Base-by-base conservation (phyloP, 1,140 invertebrate genomes). In the Pollicipes pollicipes region DNA sequence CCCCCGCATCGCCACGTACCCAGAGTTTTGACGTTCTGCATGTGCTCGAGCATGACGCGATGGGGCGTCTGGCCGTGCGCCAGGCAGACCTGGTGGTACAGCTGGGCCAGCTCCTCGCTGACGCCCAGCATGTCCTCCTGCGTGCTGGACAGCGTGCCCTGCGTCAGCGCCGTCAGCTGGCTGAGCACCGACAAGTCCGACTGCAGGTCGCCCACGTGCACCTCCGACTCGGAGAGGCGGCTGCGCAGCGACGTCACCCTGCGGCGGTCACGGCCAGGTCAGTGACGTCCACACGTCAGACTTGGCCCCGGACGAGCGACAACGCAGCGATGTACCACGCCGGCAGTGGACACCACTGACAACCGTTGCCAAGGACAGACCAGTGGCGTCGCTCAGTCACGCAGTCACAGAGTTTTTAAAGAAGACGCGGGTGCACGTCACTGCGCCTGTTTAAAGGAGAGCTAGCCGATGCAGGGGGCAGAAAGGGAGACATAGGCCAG, bases 31-130 rank as follows among this genome's bases (percentile, higher is more conserved):
- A 58, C 45, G 45, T 86, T 89, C 75, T 90, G 64, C 64, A 66
- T 90, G 81, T 97, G 93, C 77, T 97, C 91, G 37, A 97, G 82
- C 76, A 96, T 86, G 29, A 97, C 88, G 30, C 93, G 81, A 73
- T 87, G 90, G 26, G 84, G 84, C 27, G 93, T 82, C 75, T 84
- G 89, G 30, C 93, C 92, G 80, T 95, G 97, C 28, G 95, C 90
- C 26, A 93, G 90, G 77, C 92, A 95, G 64, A 96, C 90, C 79
- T 96, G 90, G 82, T 96, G 91, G 81, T 95, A 95, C 27, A 98
- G 80, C 78, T 95, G 90, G 37, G 93, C 92, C 74, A 99, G 80
- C 78, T 95, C 90, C 78, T 97, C 94, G 10, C 91, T 91, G 24
- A 97, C 87, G 64, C 85, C 86, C 68, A 89, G 85, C 73, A 58